Conservation (phyloP, 92 coral and sea anemone genomes). For the Micromussa lordhowensis region DNA sequence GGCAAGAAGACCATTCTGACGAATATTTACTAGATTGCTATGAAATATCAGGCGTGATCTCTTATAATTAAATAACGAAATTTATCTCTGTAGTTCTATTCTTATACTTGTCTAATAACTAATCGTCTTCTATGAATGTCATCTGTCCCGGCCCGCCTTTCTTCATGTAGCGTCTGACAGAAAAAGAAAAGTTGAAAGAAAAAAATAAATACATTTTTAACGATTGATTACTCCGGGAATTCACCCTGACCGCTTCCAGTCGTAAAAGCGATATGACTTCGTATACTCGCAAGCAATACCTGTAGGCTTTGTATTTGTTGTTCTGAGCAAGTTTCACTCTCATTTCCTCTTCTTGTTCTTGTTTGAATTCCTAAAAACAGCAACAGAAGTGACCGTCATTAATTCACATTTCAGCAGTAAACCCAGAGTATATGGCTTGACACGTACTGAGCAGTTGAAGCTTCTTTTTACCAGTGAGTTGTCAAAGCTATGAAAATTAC, state of each 20-base stretch:
- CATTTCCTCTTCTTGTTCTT: slow-evolving; percentile 98
- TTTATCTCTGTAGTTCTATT: neutral
- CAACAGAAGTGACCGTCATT: neutral
- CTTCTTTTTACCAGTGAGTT: neutral
- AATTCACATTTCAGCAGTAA: neutral
- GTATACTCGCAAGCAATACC: slow-evolving; percentile 51
- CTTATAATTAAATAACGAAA: neutral
- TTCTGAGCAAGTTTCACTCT: slow-evolving; percentile 92
- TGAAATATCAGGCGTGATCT: neutral
- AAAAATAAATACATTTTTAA: neutral
- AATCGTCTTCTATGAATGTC: slow-evolving; percentile 85
- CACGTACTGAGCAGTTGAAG: neutral
- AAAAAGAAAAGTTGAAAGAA: neutral
- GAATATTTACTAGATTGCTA: neutral
- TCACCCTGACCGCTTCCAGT: too few species aligned
- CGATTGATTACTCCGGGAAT: too few species aligned
- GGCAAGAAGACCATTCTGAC: neutral
- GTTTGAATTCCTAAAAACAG: slow-evolving; percentile 78
- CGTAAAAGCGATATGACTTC: too few species aligned
- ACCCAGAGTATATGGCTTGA: neutral
- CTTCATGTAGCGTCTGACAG: slow-evolving; percentile 89
- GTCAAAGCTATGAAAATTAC: neutral
- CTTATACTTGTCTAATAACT: neutral
- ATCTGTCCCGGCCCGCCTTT: slow-evolving; percentile 90
- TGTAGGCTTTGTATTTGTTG: slow-evolving; percentile 96